Base-by-base conservation (phyloP, 2,888 invertebrate species). In the Cryptocheilus praepositus region DNA sequence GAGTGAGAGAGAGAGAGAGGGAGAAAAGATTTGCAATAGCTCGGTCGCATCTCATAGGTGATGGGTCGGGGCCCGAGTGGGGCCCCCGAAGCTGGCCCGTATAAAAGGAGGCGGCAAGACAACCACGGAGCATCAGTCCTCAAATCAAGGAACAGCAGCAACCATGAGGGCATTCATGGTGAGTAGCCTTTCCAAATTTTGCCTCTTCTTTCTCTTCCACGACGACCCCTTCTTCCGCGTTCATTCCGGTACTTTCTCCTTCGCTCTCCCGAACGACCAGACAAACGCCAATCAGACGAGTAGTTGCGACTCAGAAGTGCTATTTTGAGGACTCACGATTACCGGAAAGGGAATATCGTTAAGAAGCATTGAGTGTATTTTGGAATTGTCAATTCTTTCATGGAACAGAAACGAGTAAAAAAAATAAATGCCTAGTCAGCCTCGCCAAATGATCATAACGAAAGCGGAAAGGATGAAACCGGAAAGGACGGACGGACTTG, bases 141-240 rank as follows among this genome's bases (percentile, higher is more conserved):
- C 87, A 86, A 87, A 88, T 85, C 85, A 85, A 86, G 85, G 82
- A 85, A 86, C 86, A 84, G 84, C 85, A 80, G 77, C 80, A 79
- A 87, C 83, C 88, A 89, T 89, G 88, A 89, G 88, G 87, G 88
- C 87, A 88, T 89, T 88, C 86, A 82, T 89, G 88, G 89, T 89
- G 85, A 89, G 88, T 88, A 78, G 71, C 70, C 73, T 80, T 77
- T 70, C 74, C 64, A 55, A 45, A 49, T 70, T 62, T 70, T 70
- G 62, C 67, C 16, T 70, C 66, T 62, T 64, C 61, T 55, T 43
- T 16, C 36, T 52, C 52, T 19, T 19, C 52, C 52, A 15, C 36
- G 36, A 4, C 15, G 22, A 52, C 36, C 36, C 36, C 8, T 19
- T 19, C 22, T 19, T 52, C 52, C 15, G 22, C 11, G 19, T 52